Evolutionary conservation across 2,113 vertebrate genomes (phyloP), one percentile per base, ranked within the genome.

Genomic region (Pavo muticus): DNA sequence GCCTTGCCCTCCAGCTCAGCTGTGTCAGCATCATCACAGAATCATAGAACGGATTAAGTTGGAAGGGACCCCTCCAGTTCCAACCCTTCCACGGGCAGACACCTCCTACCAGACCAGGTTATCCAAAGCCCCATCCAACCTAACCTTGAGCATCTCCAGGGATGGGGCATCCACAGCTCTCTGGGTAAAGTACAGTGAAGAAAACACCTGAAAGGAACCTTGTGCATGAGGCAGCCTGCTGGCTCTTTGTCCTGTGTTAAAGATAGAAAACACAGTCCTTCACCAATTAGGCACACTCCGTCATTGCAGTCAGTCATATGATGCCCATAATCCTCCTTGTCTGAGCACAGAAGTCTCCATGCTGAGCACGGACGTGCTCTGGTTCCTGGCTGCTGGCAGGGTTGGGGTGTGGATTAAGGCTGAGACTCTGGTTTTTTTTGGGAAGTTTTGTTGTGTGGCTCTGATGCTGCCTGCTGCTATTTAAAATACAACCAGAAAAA

Each of bases 181-280:
- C 56, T 12, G 30, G 18, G 19, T 59, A 13, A 59, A 59, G 18
- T 19, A n/a, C 56, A 59, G 30, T 8, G 56, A n/a, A 52, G 29
- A 44, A 88, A 94, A 87, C 64, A 92, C 80, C 73, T 92, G 73
- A 84, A 68, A 87, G 77, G 77, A 91, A 25, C 52, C 18, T 79
- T 54, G 68, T 69, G 48, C 14, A 39, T 21, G 27, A 54, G 65
- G 35, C 73, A 88, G 88, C 70, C 37, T 20, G 94, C 64, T 84
- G 83, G 42, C 4, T 5, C 47, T 61, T 60, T 20, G 65, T 45
- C 84, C 87, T 44, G 73, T 25, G 52, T 75, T 96, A 80, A 74
- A 77, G 75, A 84, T 12, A 77, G 69, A 88, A 90, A 90, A 88
- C 44, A 35, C 70, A 79, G 35, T 47, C 47, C 65, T 84, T 72